Percentiles rank a stretch among this genome's conserved stretches.
phyloP scores from a whole-genome alignment of 1,140 invertebrate genomes.

The Bilobella aurantiaca region DNA sequence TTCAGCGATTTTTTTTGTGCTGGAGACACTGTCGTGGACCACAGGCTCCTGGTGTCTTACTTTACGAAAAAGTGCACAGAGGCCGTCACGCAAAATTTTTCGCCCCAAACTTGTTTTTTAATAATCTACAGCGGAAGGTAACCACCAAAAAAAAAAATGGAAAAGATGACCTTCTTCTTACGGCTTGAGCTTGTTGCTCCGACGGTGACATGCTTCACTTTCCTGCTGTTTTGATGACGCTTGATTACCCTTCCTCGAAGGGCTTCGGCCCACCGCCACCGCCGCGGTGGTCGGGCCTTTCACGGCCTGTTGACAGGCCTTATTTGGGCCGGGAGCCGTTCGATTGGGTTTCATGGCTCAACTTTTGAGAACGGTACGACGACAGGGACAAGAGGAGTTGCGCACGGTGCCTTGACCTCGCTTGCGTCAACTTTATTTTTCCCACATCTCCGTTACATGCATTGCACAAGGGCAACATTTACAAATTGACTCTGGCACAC shows the following conservation, averaged over 20 bases:
- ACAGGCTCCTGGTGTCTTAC: background rate
- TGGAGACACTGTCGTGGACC: no score
- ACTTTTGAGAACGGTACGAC: background rate
- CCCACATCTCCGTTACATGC: no score
- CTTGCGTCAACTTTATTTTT: background rate
- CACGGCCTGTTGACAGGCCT: background rate
- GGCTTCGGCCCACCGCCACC: background rate
- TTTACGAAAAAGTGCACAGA: no score
- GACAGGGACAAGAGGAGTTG: no score
- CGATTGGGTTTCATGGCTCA: background rate
- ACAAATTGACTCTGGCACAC: no score
- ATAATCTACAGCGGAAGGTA: no score
- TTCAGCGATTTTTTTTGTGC: background rate
- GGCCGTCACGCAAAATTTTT: conserved; percentile 5
- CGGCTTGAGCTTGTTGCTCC: background rate
- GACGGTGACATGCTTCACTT: background rate
- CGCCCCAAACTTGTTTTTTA: no score
- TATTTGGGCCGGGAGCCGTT: no score
- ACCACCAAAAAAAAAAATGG: background rate
- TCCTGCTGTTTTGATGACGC: conserved; percentile 6
- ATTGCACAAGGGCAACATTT: no score
- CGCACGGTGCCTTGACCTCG: background rate
- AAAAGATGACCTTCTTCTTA: background rate
- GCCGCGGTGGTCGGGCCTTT: background rate
- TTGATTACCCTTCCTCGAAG: background rate